Percentiles rank a stretch among this genome's conserved stretches.
phyloP scores from a whole-genome alignment of 1,140 invertebrate species.

The Dreissena rostriformis region DNA sequence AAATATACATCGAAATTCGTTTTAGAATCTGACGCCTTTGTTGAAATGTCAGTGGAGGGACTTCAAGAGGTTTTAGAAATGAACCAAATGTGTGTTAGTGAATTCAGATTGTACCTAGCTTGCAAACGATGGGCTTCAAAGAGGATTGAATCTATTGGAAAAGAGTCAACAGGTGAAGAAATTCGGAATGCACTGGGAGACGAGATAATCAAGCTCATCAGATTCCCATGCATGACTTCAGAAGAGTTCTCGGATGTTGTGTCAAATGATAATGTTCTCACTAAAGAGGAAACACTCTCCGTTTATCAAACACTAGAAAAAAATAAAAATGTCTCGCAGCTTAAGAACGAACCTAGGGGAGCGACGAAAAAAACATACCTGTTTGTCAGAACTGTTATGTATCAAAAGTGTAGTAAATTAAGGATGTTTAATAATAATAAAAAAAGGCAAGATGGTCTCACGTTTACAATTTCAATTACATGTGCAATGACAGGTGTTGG shows the following conservation, averaged over 20 bases:
- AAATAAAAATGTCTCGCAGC: background rate
- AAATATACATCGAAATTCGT: background rate
- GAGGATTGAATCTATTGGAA: background rate
- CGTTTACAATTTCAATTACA: background rate
- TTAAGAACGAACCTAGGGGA: background rate
- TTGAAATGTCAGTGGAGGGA: conserved; percentile 15
- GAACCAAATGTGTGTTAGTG: background rate
- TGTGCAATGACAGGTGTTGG: background rate
- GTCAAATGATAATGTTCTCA: conserved; percentile 10
- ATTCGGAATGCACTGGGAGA: conserved; percentile 9
- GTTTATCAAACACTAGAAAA: background rate
- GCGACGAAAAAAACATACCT: too few species aligned
- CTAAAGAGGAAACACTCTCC: conserved; percentile 7
- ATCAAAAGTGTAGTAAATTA: too few species aligned
- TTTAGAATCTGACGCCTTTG: conserved; percentile 37
- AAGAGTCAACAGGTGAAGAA: background rate
- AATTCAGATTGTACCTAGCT: conserved; percentile 4
- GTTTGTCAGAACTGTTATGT: too few species aligned
- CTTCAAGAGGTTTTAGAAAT: background rate
- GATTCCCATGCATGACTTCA: conserved; percentile 19
- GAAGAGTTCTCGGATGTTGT: conserved; percentile 14
- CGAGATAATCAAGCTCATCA: background rate
- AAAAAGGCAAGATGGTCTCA: background rate
- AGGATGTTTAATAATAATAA: background rate
- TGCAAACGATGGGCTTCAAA: conserved; percentile 28